These are phyloP conservation scores for Melospiza georgiana DNA, from an alignment of 2,113 vertebrate genomes.

Conservation along the genomic window DNA sequence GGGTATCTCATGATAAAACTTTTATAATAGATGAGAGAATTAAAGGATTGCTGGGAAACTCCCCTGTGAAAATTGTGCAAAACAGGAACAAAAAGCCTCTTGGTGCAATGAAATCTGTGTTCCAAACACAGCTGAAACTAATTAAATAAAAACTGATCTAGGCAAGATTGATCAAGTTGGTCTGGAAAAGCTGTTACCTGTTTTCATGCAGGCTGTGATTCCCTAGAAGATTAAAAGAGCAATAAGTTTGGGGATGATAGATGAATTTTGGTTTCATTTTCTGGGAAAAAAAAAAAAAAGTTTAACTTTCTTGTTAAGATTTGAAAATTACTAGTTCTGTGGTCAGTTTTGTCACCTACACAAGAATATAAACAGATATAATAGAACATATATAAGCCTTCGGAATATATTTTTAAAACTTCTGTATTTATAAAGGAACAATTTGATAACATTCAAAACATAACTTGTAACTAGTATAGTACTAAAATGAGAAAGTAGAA, in stretches of 20 bases:
- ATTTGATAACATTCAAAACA: not conserved
- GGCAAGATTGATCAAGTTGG: not conserved
- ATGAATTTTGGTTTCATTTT: not conserved
- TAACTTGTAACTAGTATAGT: not conserved
- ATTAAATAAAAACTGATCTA: not conserved
- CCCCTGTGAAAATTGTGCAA: not conserved
- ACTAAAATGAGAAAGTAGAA: not conserved
- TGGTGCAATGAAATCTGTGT: not conserved
- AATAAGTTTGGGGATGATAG: not conserved
- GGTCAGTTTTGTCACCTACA: not conserved
- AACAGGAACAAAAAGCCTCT: not conserved
- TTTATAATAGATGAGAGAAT: not conserved
- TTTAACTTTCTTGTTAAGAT: not conserved
- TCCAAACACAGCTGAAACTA: slow-evolving; percentile 20
- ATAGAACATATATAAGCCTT: not conserved
- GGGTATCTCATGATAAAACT: not conserved
- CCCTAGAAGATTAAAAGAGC: not conserved
- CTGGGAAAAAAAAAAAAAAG: not conserved
- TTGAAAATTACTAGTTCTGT: not conserved
- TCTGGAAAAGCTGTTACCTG: not conserved
- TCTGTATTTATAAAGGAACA: not conserved
- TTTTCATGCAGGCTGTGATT: not conserved
- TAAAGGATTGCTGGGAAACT: slow-evolving; percentile 5
- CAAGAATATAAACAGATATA: not conserved
- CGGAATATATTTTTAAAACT: not conserved